phyloP scores from a whole-genome alignment of 2,113 vertebrate genomes.

The Engraulis encrasicolus region DNA sequence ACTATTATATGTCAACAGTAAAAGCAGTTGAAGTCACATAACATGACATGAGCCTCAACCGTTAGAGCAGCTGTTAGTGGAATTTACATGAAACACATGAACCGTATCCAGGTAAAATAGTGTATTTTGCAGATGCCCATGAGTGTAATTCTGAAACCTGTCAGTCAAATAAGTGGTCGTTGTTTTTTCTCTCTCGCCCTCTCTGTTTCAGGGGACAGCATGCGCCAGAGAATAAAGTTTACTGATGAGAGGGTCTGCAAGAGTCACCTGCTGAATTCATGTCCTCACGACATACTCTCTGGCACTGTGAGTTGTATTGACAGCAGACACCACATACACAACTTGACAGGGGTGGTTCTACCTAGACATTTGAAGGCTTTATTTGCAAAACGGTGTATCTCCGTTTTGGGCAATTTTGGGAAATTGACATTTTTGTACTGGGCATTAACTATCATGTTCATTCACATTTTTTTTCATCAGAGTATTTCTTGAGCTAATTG shows the following conservation, averaged over 20 bases:
- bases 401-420: too few species aligned
- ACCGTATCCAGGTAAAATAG: not conserved
- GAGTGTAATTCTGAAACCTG: not conserved
- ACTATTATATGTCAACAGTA: not conserved
- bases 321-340: not conserved
- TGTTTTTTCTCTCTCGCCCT: too few species aligned
- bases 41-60: not conserved
- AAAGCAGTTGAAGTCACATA: too few species aligned
- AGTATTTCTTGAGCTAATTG: too few species aligned
- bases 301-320: slow-evolving; percentile 86
- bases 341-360: too few species aligned
- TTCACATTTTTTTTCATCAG: too few species aligned
- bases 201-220: slow-evolving; percentile 85
- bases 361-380: too few species aligned
- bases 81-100: not conserved
- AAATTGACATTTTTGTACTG: too few species aligned
- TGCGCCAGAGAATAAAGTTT: slow-evolving; percentile 97
- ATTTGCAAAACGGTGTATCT: too few species aligned
- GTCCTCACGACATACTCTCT: slow-evolving; percentile 96
- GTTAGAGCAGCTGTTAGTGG: not conserved
- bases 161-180: not conserved
- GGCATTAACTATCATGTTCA: too few species aligned
- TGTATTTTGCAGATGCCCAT: not conserved
- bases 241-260: slow-evolving; percentile 97
- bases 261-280: slow-evolving; percentile 98